A percentile compares a stretch with the other conserved stretches of the same genome.
Conservation (phyloP, 2,888 invertebrate genomes). For the Cetonia aurata region DNA sequence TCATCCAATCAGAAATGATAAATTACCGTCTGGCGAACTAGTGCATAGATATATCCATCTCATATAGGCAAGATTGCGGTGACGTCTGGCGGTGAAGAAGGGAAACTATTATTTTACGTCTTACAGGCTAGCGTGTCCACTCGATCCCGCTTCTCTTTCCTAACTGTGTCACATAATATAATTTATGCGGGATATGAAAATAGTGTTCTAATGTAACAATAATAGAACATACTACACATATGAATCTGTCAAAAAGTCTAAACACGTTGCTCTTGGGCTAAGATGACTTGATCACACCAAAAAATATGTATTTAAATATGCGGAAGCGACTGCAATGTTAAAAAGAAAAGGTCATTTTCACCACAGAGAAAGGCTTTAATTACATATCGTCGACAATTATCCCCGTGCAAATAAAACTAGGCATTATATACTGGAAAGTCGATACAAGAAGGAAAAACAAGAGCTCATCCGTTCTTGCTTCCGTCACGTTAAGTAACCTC, state of each 20-base stretch:
- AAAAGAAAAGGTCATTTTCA: too few species aligned
- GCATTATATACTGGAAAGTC: constrained; percentile 20
- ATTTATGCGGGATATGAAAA: not conserved
- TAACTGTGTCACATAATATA: not conserved
- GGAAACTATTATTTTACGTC: not conserved
- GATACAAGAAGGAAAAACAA: constrained; percentile 24
- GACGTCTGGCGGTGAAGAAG: not conserved
- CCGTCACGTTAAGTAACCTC: not conserved
- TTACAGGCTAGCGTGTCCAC: not conserved
- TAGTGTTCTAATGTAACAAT: not conserved
- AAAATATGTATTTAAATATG: too few species aligned
- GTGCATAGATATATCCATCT: constrained; percentile 4
- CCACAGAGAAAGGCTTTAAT: constrained; percentile 15
- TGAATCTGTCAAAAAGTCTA: not conserved
- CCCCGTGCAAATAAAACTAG: constrained; percentile 28
- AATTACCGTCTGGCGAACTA: constrained; percentile 12
- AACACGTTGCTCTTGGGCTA: too few species aligned
- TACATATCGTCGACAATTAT: constrained; percentile 25
- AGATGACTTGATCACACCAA: too few species aligned
- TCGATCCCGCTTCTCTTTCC: not conserved
- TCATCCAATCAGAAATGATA: constrained; percentile 34
- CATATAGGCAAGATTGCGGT: not conserved
- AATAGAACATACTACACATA: not conserved
- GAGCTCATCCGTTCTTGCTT: constrained; percentile 2
- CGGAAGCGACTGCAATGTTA: too few species aligned